Evolutionary conservation across 2,797 vertebrate genomes (phyloP), one percentile per base, ranked within the genome.

Genomic region (Micromesistius poutassou): DNA sequence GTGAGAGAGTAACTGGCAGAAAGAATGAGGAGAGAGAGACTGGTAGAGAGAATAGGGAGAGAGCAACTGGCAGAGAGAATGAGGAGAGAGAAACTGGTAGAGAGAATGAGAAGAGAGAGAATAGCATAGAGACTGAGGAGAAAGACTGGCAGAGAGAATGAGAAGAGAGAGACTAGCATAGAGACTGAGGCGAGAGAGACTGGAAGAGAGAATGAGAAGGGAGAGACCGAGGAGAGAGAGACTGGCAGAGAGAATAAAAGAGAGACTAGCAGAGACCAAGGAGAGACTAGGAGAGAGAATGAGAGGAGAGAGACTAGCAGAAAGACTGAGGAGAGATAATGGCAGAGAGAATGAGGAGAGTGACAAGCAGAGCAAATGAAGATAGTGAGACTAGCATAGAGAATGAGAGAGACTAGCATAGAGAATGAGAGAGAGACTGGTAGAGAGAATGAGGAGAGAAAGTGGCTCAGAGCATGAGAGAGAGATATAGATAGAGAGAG

Each of bases 51-150:
- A 22, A 19, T 19, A 16, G 19, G 46, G 3, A 50, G 16, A 50
- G 46, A 50, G 40, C 6, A 36, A 36, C 42, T 16, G 12, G 19
- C 46, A 50, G 55, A 25, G 55, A 62, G 55, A 62, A 19, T 22
- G 13, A 14, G 42, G 19, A 62, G 22, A 62, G 55, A 62, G n/a
- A 5, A 35, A 62, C 22, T 7, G 5, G n/a, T 1, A 62, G 75
- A 82, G 81, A 80, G 14, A 74, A 77, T 19, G 46, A 5, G 78
- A 42, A 74, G 79, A 87, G 74, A 42, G 81, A 76, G 74, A 50
- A 30, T 79, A 62, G 22, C 50, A 25, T 5, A 62, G 19, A 62
- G 50, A 62, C 5, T 25, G 16, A 50, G 50, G 19, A 62, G 50
- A 62, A 22, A 62, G 50, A 62, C 38, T 0, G 1, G 12, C 38